Percentiles rank a stretch among this genome's conserved stretches.
These are phyloP conservation scores for Proterorhinus semilunaris DNA, from an alignment of 2,113 vertebrate species.

Conservation along the genomic window DNA sequence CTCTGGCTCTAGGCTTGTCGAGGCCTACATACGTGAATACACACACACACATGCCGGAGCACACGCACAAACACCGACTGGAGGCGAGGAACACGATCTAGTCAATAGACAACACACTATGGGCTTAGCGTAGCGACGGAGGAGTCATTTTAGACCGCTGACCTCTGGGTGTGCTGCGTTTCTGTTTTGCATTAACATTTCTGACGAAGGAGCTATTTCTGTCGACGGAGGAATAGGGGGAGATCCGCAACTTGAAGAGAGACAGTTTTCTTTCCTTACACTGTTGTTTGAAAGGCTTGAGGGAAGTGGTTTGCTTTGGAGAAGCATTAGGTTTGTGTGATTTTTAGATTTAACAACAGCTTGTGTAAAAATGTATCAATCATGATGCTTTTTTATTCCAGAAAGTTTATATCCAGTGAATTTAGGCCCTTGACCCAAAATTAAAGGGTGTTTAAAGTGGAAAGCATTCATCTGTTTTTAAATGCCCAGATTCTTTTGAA, in stretches of 20 bases:
- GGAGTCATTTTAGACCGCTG: conserved; percentile 74
- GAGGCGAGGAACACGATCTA: conserved; percentile 77
- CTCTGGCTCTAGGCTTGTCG: conserved; percentile 73
- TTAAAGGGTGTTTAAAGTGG: too few relatives aligned
- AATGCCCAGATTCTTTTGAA: too few relatives aligned
- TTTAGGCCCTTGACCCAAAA: too few relatives aligned
- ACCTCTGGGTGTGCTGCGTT: conserved; percentile 71
- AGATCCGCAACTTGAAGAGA: conserved; percentile 34
- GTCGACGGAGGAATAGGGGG: conserved; percentile 54
- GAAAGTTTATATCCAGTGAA: too few relatives aligned
- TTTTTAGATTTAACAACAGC: too few relatives aligned
- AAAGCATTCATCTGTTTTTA: too few relatives aligned
- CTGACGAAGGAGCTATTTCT: conserved; percentile 52
- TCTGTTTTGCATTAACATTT: conserved; percentile 73
- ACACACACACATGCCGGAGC: conserved; percentile 9
- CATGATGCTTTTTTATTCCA: too few relatives aligned
- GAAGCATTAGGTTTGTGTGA: conserved; percentile 7
- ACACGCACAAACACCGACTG: conserved; percentile 55
- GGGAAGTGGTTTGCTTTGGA: conserved; percentile 11
- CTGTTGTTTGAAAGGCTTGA: conserved; percentile 26
- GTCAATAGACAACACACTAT: conserved; percentile 74
- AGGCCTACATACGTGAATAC: conserved; percentile 69
- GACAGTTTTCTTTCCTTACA: conserved; percentile 39
- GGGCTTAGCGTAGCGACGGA: conserved; percentile 64
- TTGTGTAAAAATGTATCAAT: too few relatives aligned